These are phyloP conservation scores for Parapristionchus giblindavisi DNA, from an alignment of 2,888 invertebrate genomes.

Conservation along the genomic window DNA sequence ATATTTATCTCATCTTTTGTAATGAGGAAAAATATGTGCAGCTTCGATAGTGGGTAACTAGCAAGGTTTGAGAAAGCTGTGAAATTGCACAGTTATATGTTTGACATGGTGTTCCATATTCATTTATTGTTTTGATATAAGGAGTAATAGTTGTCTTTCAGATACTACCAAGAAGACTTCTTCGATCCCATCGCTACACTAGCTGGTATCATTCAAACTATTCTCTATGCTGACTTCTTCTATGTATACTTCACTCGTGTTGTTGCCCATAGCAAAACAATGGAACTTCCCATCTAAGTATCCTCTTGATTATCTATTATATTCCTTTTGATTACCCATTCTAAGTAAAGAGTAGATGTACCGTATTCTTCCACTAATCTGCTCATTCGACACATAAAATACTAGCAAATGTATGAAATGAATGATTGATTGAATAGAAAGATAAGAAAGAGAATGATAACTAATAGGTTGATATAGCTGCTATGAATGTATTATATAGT, in stretches of 20 bases:
- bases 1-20: no score
- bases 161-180: constrained; percentile 88
- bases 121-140: no score
- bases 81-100: neutral
- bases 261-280: constrained; percentile 32
- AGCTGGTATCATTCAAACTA: constrained; percentile 88
- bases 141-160: constrained; percentile 9
- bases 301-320: neutral
- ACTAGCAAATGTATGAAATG: no score
- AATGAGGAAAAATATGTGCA: no score
- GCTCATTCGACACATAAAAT: no score
- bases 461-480: no score
- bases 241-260: constrained; percentile 98
- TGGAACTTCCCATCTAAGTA: constrained; percentile 38
- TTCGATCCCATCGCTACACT: constrained; percentile 95
- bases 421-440: no score
- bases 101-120: no score
- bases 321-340: constrained; percentile 9
- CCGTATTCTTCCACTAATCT: no score
- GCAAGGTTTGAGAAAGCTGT: neutral
- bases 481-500: no score
- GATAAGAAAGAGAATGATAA: no score
- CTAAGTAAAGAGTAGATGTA: neutral
- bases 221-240: constrained; percentile 97
- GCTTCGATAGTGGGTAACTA: no score